Conservation (phyloP, 2,797 vertebrate genomes). For the Okamejei kenojei region DNA sequence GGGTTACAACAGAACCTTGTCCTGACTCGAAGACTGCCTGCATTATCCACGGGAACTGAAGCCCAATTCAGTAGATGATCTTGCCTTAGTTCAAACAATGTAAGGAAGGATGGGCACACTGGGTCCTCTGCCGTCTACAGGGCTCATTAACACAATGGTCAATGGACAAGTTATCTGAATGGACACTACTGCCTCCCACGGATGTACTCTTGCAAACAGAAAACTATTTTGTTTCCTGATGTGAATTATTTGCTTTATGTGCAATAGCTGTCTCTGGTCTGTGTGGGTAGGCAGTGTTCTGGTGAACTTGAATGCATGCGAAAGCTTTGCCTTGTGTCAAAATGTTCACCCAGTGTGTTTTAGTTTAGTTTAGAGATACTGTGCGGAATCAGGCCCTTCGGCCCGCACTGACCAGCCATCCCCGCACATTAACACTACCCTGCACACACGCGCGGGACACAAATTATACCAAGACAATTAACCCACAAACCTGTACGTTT, state of each 20-base stretch:
- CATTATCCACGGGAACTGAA: background rate
- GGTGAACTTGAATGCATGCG: background rate
- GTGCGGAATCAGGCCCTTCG: too few species aligned
- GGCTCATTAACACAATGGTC: background rate
- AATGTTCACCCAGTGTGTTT: background rate
- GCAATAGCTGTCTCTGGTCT: background rate
- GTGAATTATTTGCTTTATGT: background rate
- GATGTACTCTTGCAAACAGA: background rate
- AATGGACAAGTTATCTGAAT: background rate
- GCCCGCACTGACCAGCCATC: too few species aligned
- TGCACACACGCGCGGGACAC: too few species aligned
- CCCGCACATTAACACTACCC: too few species aligned
- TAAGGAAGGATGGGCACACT: background rate
- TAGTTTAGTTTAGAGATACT: background rate
- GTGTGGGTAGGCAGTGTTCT: background rate
- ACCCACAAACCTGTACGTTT: too few species aligned
- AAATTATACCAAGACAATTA: too few species aligned
- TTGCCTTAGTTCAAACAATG: background rate
- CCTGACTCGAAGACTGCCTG: too few species aligned
- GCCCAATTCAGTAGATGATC: background rate
- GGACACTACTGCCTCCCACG: background rate
- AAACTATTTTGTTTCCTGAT: background rate
- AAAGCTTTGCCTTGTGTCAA: background rate
- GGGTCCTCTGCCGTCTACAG: background rate
- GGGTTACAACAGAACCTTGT: too few species aligned